These are phyloP conservation scores for Cataglyphis rosenhaueri DNA, from an alignment of 2,888 invertebrate genomes.

Conservation along the genomic window DNA sequence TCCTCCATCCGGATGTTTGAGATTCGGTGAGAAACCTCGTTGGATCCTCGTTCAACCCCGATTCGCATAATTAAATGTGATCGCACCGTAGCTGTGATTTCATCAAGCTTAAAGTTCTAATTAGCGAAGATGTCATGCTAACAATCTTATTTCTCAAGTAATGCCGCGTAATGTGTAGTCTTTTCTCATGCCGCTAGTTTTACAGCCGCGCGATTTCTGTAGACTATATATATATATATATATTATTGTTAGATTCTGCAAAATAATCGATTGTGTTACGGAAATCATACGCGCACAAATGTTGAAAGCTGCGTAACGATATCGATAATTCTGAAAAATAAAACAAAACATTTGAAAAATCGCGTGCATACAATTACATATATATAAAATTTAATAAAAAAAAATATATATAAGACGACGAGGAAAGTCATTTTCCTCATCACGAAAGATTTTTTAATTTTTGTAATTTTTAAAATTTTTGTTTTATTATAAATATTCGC, in stretches of 20 bases:
- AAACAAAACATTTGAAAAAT: too few relatives aligned
- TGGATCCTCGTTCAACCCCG: conserved; percentile 45
- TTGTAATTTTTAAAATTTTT: too few relatives aligned
- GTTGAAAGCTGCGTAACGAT: too few relatives aligned
- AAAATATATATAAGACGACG: too few relatives aligned
- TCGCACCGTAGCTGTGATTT: conserved; percentile 55
- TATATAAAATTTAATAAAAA: too few relatives aligned
- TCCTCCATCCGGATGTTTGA: conserved; percentile 52
- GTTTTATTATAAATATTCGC: too few relatives aligned
- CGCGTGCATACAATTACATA: too few relatives aligned
- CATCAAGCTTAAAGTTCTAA: conserved; percentile 60
- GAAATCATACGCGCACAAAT: too few relatives aligned
- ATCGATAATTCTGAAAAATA: too few relatives aligned
- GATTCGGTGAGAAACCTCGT: conserved; percentile 56
- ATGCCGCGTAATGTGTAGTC: neutral
- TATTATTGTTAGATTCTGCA: neutral
- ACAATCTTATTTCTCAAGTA: conserved; percentile 45
- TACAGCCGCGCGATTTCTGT: neutral
- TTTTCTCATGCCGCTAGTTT: conserved; percentile 29
- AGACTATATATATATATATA: neutral
- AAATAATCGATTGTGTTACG: neutral
- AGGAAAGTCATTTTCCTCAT: too few relatives aligned
- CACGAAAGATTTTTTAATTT: too few relatives aligned
- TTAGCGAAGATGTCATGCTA: conserved; percentile 55
- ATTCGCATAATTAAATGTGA: conserved; percentile 67